Evolutionary conservation across 92 coral and sea anemone genomes (phyloP).

Genomic region (Paramuricea clavata): DNA sequence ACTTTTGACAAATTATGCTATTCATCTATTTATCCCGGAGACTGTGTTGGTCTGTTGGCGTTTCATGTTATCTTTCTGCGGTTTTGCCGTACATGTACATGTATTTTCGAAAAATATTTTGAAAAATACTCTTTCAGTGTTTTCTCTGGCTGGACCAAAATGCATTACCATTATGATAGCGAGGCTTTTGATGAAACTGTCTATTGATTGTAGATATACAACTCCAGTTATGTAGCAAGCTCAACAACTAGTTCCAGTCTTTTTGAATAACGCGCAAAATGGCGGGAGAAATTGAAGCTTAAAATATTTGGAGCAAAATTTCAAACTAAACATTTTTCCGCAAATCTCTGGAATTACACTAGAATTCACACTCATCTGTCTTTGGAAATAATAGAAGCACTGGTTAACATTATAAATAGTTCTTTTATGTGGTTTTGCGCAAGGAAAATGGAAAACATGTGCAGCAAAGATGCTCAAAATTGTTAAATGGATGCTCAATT

Average conservation of each 20-base stretch:
- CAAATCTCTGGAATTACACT: neutral
- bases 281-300: slow-evolving; percentile 13
- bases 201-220: no score
- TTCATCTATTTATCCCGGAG: no score
- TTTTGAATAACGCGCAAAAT: neutral
- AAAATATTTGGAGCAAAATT: neutral
- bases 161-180: no score
- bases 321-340: neutral
- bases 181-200: no score
- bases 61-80: no score
- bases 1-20: no score
- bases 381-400: neutral
- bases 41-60: no score
- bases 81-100: no score
- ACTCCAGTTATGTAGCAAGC: neutral
- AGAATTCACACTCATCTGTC: neutral
- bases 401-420: neutral
- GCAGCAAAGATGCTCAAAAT: neutral
- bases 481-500: neutral
- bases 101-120: no score
- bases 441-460: neutral
- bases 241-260: slow-evolving; percentile 4
- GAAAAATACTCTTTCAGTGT: no score
- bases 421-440: neutral
- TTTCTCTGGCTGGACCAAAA: no score